Evolutionary conservation across 92 coral and sea anemone genomes (phyloP), one percentile per base, ranked within the genome.

Genomic region (Chrysogorgia sp.): DNA sequence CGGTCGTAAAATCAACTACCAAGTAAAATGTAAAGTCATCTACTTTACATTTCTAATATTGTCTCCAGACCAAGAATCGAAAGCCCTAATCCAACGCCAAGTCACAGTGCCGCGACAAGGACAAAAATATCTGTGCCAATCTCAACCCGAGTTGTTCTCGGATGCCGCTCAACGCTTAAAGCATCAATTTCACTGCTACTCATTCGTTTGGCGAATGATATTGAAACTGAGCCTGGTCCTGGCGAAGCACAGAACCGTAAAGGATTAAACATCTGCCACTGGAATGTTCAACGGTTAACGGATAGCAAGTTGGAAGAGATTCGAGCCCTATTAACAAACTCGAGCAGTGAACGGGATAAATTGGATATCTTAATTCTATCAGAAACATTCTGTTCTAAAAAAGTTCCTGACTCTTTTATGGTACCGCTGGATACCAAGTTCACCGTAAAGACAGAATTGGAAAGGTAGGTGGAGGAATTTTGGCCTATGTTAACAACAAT

Each of bases 371-470:
- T 29, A 24, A 63, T 63, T 63, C 40, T 63, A 31, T 63, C 69
- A 25, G 69, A 63, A 41, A 63, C 69, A 40, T 63, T 63, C 43
- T 63, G 69, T 33, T 28, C 69, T 43, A 43, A 33, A 30, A 63
- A 63, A 63, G 20, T 63, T 28, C 69, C 69, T 7, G 69, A 12
- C 5, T 28, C 69, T 28, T 63, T 63, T 34, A 58, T 25, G 10
- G 23, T 24, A 58, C 23, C 23, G 41, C 50, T 13, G 52, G 52
- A 22, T 64, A 64, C 28, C 12, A 64, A 34, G 71, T 34, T 26
- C 23, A 64, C n/a, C 47, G 71, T 32, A 64, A 35, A 26, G 71
- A 64, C 71, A 64, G 71, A 64, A 37, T 34, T 34, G 71, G 71
- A 13, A 34, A 34, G 71, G 14, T 26, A 64, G 71, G 71, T 47